Conservation (phyloP, 2,113 vertebrate species). For the Tonatia bakeri region DNA sequence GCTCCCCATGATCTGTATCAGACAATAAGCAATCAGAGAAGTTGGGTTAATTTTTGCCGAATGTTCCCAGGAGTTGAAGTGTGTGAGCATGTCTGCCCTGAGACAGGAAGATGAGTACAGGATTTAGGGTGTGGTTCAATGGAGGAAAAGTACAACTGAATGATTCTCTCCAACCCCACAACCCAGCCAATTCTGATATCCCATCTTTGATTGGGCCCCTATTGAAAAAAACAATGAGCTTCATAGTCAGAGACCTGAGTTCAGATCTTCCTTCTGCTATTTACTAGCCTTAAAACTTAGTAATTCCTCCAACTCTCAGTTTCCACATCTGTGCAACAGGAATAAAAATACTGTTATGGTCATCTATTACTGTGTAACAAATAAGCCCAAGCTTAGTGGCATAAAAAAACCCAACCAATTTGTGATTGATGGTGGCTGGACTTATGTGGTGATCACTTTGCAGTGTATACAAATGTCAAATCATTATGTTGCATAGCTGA, state of each 20-base stretch:
- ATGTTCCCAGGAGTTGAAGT: not conserved
- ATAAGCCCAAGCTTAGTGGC: not conserved
- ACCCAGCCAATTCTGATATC: not conserved
- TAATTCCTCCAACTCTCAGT: conserved; percentile 31
- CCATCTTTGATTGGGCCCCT: not conserved
- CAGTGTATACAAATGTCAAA: not conserved
- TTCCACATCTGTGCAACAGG: not conserved
- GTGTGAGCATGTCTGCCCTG: not conserved
- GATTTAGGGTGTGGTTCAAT: not conserved
- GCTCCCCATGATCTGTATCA: not conserved
- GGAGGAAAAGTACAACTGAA: not conserved
- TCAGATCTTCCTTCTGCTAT: not conserved
- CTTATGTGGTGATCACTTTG: not conserved
- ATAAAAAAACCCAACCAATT: not conserved
- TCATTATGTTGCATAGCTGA: not conserved
- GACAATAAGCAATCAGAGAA: not conserved
- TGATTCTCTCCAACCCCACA: not conserved
- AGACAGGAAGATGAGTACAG: not conserved
- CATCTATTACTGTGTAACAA: not conserved
- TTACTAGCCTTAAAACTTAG: not conserved
- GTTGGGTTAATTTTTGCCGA: not conserved
- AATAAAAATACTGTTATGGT: not conserved
- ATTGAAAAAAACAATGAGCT: not conserved
- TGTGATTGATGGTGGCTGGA: not conserved
- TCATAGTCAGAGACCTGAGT: not conserved